These are phyloP conservation scores for Allolobophora icterica DNA, from an alignment of 2,888 invertebrate genomes.

Conservation along the genomic window DNA sequence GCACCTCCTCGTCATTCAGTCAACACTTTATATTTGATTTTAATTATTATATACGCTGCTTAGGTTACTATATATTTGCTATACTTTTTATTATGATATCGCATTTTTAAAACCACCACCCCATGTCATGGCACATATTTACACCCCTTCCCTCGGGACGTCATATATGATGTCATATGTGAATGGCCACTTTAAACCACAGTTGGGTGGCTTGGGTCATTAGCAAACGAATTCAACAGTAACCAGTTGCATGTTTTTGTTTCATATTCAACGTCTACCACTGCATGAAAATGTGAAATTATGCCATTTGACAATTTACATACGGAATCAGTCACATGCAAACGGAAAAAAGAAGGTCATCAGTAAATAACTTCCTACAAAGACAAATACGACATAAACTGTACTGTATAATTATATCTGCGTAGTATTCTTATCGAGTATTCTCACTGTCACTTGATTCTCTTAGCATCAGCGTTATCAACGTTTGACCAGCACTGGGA, in stretches of 20 bases:
- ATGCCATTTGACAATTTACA: not conserved
- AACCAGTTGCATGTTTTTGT: no score
- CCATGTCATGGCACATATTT: no score
- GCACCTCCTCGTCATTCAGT: no score
- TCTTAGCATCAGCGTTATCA: no score
- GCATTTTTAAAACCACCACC: no score
- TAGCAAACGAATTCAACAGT: not conserved
- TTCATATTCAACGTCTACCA: not conserved
- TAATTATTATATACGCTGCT: no score
- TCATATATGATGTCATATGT: not conserved
- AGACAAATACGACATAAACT: not conserved
- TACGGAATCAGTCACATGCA: not conserved
- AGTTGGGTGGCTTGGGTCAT: not conserved
- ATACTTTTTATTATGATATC: no score
- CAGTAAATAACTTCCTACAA: not conserved
- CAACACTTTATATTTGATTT: no score
- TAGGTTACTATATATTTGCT: no score
- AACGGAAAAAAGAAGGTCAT: not conserved
- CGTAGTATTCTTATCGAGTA: no score
- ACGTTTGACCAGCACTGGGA: no score
- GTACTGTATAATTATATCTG: not conserved
- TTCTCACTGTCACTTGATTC: no score
- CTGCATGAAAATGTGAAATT: not conserved
- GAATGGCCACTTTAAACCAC: not conserved
- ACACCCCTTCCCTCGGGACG: not conserved